A percentile compares a stretch with the other conserved stretches of the same genome.
phyloP scores from a whole-genome alignment of 2,888 invertebrate species.

The Microchrysa polita region DNA sequence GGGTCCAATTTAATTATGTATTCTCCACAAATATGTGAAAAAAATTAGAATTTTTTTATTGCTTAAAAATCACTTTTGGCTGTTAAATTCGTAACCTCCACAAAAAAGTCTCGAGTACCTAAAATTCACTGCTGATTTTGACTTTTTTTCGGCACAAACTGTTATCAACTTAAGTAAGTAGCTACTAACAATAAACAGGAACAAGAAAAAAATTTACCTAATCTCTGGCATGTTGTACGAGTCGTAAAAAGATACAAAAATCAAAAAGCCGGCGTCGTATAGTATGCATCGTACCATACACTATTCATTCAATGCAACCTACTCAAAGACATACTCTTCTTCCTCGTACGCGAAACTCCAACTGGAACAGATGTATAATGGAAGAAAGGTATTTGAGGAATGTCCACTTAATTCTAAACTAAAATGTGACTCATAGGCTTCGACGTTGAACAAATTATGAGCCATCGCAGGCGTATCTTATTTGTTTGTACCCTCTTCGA shows the following conservation, averaged over 20 bases:
- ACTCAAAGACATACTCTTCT: neutral
- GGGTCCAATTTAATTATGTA: too few species aligned
- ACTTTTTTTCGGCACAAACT: too few species aligned
- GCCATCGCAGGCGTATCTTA: slow-evolving; percentile 23
- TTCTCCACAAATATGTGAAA: too few species aligned
- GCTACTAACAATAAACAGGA: slow-evolving; percentile 3
- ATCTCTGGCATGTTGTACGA: slow-evolving; percentile 24
- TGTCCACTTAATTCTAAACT: slow-evolving; percentile 42
- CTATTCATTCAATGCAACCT: too few species aligned
- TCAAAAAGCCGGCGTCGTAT: neutral
- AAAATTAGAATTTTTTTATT: too few species aligned
- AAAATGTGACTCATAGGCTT: slow-evolving; percentile 43
- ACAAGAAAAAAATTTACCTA: slow-evolving; percentile 23
- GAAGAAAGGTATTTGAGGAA: slow-evolving; percentile 40
- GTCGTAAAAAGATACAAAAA: slow-evolving; percentile 38
- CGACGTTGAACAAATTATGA: slow-evolving; percentile 27
- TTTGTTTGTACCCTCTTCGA: too few species aligned
- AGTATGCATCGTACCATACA: neutral
- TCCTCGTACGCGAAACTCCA: slow-evolving; percentile 15
- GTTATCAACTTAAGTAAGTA: neutral
- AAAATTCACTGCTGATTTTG: too few species aligned
- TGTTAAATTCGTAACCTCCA: too few species aligned
- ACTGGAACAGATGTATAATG: slow-evolving; percentile 3
- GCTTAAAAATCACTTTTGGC: too few species aligned
- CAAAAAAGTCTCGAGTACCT: too few species aligned